Evolutionary conservation across 2,888 invertebrate species (phyloP).

Genomic region (Aproaerema taeniolella): DNA sequence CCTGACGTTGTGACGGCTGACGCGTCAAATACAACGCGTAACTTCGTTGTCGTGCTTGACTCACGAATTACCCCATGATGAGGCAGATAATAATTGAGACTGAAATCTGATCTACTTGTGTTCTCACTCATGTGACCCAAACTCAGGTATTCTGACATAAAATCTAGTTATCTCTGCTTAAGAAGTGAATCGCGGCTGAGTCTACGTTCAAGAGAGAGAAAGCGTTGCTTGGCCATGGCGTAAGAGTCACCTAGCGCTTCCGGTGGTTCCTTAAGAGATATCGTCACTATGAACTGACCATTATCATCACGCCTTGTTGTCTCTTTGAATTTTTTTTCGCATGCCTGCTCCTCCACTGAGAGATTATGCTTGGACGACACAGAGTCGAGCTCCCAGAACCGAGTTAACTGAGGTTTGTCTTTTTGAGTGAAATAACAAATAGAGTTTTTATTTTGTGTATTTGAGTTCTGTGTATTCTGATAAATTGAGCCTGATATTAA

Average conservation of each 20-base stretch:
- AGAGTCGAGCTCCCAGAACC: neutral
- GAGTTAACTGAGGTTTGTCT: neutral
- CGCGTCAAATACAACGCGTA: constrained; percentile 2
- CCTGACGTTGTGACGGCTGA: constrained; percentile 2
- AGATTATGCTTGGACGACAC: neutral
- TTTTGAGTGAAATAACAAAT: neutral
- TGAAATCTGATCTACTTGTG: neutral
- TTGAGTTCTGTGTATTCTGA: neutral
- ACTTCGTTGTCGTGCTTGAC: constrained; percentile 4
- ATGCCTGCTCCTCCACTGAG: neutral
- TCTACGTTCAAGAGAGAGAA: constrained; percentile 13
- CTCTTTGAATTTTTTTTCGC: neutral
- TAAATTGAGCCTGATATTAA: constrained; percentile 17
- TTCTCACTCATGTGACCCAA: constrained; percentile 12
- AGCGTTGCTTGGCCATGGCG: constrained; percentile 2
- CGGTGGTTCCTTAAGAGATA: constrained; percentile 19
- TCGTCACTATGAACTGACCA: constrained; percentile 18
- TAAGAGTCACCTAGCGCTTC: constrained; percentile 15
- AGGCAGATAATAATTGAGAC: neutral
- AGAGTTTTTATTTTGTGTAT: constrained; percentile 3
- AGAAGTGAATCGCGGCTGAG: constrained; percentile 8
- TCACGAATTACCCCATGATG: constrained; percentile 9
- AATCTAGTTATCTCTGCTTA: neutral
- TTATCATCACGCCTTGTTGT: constrained; percentile 1
- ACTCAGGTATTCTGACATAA: constrained; percentile 11